Percentiles rank a stretch among this genome's conserved stretches.
phyloP scores from a whole-genome alignment of 2,888 invertebrate genomes.

The Scaptomyza polygonia region DNA sequence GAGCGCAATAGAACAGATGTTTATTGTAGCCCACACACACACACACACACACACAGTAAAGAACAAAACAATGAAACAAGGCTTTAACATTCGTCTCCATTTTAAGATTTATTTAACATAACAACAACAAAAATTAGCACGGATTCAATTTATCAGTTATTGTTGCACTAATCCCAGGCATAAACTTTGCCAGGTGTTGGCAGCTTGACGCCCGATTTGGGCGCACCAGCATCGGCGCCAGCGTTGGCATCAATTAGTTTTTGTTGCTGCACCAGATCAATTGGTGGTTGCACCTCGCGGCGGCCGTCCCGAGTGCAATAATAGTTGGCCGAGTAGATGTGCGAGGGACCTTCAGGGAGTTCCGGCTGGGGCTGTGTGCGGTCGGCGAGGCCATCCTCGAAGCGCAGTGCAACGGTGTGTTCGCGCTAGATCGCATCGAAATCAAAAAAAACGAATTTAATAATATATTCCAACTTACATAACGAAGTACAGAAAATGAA shows the following conservation, averaged over 20 bases:
- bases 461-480: constrained; percentile 64
- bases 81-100: constrained; percentile 42
- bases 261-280: constrained; percentile 74
- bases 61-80: too few species aligned
- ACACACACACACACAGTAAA: not conserved
- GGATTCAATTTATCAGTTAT: constrained; percentile 8
- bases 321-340: constrained; percentile 91
- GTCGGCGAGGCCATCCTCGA: constrained; percentile 87
- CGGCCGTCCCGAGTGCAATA: constrained; percentile 93
- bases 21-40: not conserved
- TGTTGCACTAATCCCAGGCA: constrained; percentile 85
- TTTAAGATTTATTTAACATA: constrained; percentile 20
- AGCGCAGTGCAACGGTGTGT: constrained; percentile 88
- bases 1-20: constrained; percentile 14
- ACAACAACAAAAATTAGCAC: constrained; percentile 28
- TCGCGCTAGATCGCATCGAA: constrained; percentile 85
- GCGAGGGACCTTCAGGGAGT: constrained; percentile 92
- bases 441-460: constrained; percentile 3
- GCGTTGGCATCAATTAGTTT: constrained; percentile 59
- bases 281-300: constrained; percentile 87
- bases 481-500: constrained; percentile 38
- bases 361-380: constrained; percentile 93
- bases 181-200: constrained; percentile 87
- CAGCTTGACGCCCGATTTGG: constrained; percentile 74
- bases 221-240: constrained; percentile 73